Evolutionary conservation across 37 sponge, comb jelly and placozoan species (phyloP).

Genomic region (Theonella swinhoei): DNA sequence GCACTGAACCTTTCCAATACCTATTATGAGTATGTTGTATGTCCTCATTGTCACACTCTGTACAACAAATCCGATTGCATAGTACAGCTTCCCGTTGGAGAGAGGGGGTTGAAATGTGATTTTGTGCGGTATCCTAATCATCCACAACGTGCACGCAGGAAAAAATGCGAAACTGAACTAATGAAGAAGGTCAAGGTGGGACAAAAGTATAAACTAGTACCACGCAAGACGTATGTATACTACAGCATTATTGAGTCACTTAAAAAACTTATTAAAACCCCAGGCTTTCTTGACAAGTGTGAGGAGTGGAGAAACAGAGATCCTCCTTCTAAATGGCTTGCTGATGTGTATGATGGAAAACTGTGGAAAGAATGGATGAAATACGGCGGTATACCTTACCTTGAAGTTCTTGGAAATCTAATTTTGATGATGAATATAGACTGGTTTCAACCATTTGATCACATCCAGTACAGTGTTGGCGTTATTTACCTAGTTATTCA

Average conservation of each 20-base stretch:
- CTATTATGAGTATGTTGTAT: slow-evolving; percentile 28
- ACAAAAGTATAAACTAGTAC: slow-evolving; percentile 9
- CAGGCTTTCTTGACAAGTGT: slow-evolving; percentile 36
- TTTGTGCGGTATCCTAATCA: slow-evolving; percentile 38
- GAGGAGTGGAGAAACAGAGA: slow-evolving; percentile 36
- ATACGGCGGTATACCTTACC: neutral
- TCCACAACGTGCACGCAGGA: slow-evolving; percentile 9
- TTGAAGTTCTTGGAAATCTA: slow-evolving; percentile 18
- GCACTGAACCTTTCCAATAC: neutral
- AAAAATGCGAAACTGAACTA: slow-evolving; percentile 14
- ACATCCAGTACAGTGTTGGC: slow-evolving; percentile 52
- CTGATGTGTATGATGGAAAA: slow-evolving; percentile 55
- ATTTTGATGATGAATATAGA: slow-evolving; percentile 57
- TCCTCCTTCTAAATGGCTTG: neutral
- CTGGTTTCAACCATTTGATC: slow-evolving; percentile 59
- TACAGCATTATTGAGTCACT: slow-evolving; percentile 18
- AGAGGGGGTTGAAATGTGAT: neutral
- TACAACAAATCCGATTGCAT: slow-evolving; percentile 18
- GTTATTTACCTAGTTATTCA: slow-evolving; percentile 46
- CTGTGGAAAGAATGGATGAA: slow-evolving; percentile 43
- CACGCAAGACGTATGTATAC: slow-evolving; percentile 23
- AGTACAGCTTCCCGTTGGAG: neutral
- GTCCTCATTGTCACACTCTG: slow-evolving; percentile 32
- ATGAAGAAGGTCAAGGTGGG: slow-evolving; percentile 5
- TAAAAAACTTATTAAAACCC: neutral